These are phyloP conservation scores for Syritta pipiens DNA, from an alignment of 2,888 invertebrate species.

Conservation along the genomic window DNA sequence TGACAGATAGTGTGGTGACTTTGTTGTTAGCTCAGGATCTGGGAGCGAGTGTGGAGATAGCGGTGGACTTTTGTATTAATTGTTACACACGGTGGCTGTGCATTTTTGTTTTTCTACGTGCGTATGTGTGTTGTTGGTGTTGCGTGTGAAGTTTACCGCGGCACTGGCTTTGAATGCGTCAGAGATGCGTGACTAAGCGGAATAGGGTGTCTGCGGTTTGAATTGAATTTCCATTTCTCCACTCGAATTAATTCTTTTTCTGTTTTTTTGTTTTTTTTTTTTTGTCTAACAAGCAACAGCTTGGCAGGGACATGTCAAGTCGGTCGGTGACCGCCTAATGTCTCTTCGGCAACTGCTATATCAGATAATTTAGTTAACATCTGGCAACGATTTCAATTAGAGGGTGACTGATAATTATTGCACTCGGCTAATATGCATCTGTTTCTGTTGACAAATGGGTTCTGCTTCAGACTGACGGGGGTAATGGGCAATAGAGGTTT, in stretches of 20 bases:
- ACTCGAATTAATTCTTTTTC: neutral
- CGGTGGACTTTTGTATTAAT: slow-evolving; percentile 23
- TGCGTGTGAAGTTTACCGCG: slow-evolving; percentile 54
- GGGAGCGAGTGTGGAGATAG: slow-evolving; percentile 1
- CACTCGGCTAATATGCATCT: slow-evolving; percentile 46
- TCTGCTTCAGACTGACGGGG: neutral
- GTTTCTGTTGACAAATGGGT: slow-evolving; percentile 32
- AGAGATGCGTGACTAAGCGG: slow-evolving; percentile 50
- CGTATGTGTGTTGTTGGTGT: neutral
- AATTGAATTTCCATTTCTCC: slow-evolving; percentile 39
- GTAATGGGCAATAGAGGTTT: too few species aligned
- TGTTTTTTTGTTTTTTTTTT: too few species aligned
- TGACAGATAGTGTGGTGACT: slow-evolving; percentile 13
- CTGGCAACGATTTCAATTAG: slow-evolving; percentile 48
- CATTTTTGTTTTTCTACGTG: slow-evolving; percentile 30
- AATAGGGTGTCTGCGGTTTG: slow-evolving; percentile 12
- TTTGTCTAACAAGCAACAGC: too few species aligned
- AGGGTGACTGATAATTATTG: slow-evolving; percentile 56
- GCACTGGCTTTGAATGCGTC: slow-evolving; percentile 11
- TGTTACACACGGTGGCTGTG: slow-evolving; percentile 25
- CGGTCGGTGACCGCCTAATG: slow-evolving; percentile 38
- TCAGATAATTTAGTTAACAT: slow-evolving; percentile 44
- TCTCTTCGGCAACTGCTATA: slow-evolving; percentile 8
- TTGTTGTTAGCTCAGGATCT: neutral
- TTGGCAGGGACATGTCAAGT: neutral